Conservation (phyloP, 53 echinoderm and acorn worm genomes). For the Antedon mediterranea region DNA sequence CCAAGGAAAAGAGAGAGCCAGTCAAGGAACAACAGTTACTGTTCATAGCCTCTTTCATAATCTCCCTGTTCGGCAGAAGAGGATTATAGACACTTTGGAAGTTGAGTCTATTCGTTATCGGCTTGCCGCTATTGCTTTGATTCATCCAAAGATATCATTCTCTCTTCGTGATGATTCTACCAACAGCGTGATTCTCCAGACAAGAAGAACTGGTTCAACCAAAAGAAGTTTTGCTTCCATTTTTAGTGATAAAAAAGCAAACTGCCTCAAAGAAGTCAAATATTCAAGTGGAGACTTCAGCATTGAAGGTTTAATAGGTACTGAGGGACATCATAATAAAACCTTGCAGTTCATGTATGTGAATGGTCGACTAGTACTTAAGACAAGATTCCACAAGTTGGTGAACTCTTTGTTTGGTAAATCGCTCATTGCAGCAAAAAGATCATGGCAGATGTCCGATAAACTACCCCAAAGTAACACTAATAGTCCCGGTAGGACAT, state of each 20-base stretch:
- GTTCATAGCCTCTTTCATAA: slow-evolving; percentile 75
- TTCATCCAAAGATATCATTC: slow-evolving; percentile 65
- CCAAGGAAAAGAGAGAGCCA: slow-evolving; percentile 42
- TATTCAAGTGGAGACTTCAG: slow-evolving; percentile 21
- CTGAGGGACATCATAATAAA: slow-evolving; percentile 66
- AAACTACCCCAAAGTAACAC: neutral
- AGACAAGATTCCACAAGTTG: slow-evolving; percentile 64
- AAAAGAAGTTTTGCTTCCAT: slow-evolving; percentile 51
- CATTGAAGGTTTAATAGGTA: slow-evolving; percentile 49
- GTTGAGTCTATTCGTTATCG: slow-evolving; percentile 46
- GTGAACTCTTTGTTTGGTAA: slow-evolving; percentile 44
- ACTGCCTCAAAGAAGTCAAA: slow-evolving; percentile 32
- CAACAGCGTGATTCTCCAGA: slow-evolving; percentile 56
- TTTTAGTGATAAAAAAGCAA: slow-evolving; percentile 48
- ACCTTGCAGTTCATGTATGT: slow-evolving; percentile 71
- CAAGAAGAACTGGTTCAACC: slow-evolving; percentile 36
- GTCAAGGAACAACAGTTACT: slow-evolving; percentile 74
- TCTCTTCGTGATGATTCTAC: slow-evolving; percentile 76
- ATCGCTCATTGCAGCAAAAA: slow-evolving; percentile 46
- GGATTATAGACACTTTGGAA: slow-evolving; percentile 29
- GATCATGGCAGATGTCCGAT: neutral
- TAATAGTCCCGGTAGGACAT: slow-evolving; percentile 38
- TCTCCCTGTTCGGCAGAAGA: slow-evolving; percentile 68
- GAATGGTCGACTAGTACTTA: slow-evolving; percentile 53
- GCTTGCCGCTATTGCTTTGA: slow-evolving; percentile 61